Percentiles rank a stretch among this genome's conserved stretches.
These are phyloP conservation scores for Sebastiscus tertius DNA, from an alignment of 2,797 vertebrate species.

Conservation along the genomic window DNA sequence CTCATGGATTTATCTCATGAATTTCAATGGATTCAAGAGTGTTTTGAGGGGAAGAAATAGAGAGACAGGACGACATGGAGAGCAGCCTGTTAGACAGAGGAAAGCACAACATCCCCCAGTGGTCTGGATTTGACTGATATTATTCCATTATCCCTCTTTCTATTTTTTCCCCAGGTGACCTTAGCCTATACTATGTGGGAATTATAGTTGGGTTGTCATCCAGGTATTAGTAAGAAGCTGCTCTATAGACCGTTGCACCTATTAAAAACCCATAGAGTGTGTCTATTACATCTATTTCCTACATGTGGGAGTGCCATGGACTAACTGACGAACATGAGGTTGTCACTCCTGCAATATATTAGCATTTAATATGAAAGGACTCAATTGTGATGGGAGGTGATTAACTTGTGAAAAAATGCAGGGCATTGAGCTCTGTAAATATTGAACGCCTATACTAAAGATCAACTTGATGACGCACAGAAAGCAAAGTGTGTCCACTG, in stretches of 20 bases:
- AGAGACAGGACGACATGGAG: constrained; percentile 17
- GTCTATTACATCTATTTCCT: neutral
- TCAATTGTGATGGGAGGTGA: neutral
- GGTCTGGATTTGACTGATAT: constrained; percentile 50
- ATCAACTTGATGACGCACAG: constrained; percentile 39
- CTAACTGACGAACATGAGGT: neutral
- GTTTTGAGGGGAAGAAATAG: constrained; percentile 18
- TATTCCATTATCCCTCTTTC: constrained; percentile 36
- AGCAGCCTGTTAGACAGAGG: constrained; percentile 17
- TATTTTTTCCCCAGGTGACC: constrained; percentile 22
- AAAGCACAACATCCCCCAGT: constrained; percentile 23
- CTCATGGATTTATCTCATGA: constrained; percentile 39
- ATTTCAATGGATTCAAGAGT: constrained; percentile 32
- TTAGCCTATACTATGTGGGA: constrained; percentile 29
- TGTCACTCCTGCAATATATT: neutral
- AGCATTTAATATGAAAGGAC: neutral
- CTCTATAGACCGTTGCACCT: neutral
- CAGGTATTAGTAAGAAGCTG: neutral
- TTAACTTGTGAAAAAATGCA: constrained; percentile 3
- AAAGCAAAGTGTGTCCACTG: constrained; percentile 2
- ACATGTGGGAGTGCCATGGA: neutral
- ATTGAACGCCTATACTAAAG: constrained; percentile 21
- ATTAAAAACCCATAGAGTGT: neutral
- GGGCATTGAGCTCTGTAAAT: constrained; percentile 45
- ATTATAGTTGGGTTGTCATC: constrained; percentile 46